Conservation (phyloP, 2,797 vertebrate species). For the Acanthurus tractus region DNA sequence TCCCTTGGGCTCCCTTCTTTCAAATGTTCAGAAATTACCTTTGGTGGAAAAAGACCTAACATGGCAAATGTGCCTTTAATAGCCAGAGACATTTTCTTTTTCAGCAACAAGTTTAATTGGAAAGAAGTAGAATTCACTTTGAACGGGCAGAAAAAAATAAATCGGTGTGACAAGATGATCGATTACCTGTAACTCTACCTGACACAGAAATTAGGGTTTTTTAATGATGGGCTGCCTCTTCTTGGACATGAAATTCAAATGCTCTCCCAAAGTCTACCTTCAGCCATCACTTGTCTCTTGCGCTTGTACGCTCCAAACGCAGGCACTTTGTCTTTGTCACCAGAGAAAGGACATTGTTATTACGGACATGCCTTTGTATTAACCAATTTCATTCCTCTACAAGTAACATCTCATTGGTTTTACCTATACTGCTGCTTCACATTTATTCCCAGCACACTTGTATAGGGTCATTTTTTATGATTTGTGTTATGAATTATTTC, state of each 20-base stretch:
- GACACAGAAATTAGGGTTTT: constrained; percentile 95
- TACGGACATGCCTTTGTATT: constrained; percentile 96
- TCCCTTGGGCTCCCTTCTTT: constrained; percentile 66
- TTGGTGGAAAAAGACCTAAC: constrained; percentile 76
- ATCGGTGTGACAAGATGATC: constrained; percentile 93
- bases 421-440: constrained; percentile 86
- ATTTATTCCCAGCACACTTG: constrained; percentile 46
- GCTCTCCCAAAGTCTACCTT: constrained; percentile 93
- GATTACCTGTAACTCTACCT: constrained; percentile 95
- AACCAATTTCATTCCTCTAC: constrained; percentile 94
- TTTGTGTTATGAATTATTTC: constrained; percentile 16
- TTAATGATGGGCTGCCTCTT: constrained; percentile 95
- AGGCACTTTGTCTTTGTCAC: constrained; percentile 98
- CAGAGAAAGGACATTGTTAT: constrained; percentile 95
- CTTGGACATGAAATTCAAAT: constrained; percentile 95
- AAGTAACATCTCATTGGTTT: constrained; percentile 93
- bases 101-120: constrained; percentile 92
- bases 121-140: constrained; percentile 90
- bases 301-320: constrained; percentile 91
- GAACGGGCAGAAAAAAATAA: constrained; percentile 87
- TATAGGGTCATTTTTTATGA: constrained; percentile 9
- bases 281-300: constrained; percentile 91
- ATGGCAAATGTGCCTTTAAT: constrained; percentile 85
- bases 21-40: constrained; percentile 80
- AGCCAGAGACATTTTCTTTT: constrained; percentile 85